Base-by-base conservation (phyloP, 2,797 vertebrate species). In the Paedocypris micromegethes region DNA sequence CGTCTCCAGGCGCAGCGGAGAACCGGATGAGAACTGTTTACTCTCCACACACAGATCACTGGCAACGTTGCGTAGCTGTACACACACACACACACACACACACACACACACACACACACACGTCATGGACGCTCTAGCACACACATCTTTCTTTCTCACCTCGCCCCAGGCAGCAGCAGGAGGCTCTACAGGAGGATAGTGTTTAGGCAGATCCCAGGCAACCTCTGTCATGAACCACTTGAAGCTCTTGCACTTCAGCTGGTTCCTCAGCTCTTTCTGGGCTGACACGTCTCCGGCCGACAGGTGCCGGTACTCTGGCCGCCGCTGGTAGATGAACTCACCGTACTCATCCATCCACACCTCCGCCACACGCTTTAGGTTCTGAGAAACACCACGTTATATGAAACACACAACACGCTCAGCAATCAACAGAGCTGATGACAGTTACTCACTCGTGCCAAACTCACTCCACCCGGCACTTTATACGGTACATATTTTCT, bases 321-420 rank as follows among this genome's bases (percentile, higher is more conserved):
- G 85, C 0, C 96, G 92, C 89, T 96, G 95, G 89, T 98, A 99
- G 42, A 99, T 90, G 70, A 87, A 94, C 64, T 99, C 96, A 0
- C 94, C 95, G 0, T 92, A 98, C 9, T 97, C 95, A 0, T 98
- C 96, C 97, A 99, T 99, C 97, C 97, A 99, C 41, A 99, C 97
- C 79, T 99, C 97, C 0, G 96, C 96, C 75, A 99, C 97, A 0
- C 97, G 89, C 80, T 99, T 99, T 65, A 99, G 82, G 80, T 99
- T 99, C 96, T 99, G 81, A 0, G 66, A 37, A 40, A 57, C 46
- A 43, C 8, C 1, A 42, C n/a, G 1, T 1, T 1, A 2, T 8
- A 45, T 43, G 1, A 58, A 9, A 57, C 42, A 4, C 7, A 4
- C 6, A 4, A 57, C 39, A 3, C 23, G 2, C 5, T 40, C 7